Evolutionary conservation across 1,140 invertebrate genomes (phyloP).

Genomic region (Magallana angulata): DNA sequence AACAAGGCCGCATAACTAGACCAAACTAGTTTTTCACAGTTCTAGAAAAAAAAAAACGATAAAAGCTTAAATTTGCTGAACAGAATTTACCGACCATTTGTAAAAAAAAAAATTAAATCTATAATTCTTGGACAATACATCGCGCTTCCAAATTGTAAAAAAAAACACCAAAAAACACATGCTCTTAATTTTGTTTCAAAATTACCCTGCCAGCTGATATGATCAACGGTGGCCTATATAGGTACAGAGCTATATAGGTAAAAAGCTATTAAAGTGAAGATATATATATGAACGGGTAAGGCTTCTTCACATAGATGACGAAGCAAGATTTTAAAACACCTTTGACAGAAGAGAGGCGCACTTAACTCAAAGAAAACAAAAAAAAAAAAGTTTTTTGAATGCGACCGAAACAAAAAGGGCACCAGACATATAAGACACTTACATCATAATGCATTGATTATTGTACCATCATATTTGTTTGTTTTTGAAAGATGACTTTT

Average conservation of each 20-base stretch:
- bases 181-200: neutral
- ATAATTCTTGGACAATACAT: too few relatives aligned
- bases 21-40: too few relatives aligned
- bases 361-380: neutral
- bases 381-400: neutral
- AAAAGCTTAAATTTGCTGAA: too few relatives aligned
- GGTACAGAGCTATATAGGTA: neutral
- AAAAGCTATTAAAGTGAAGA: slow-evolving; percentile 4
- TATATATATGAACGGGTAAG: slow-evolving; percentile 7
- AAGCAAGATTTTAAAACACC: slow-evolving; percentile 14
- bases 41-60: too few relatives aligned
- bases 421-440: neutral
- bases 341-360: neutral
- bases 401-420: neutral
- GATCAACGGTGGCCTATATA: slow-evolving; percentile 1
- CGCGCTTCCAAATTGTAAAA: too few relatives aligned
- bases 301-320: neutral
- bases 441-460: too few relatives aligned
- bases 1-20: neutral
- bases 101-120: too few relatives aligned
- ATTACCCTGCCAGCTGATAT: neutral
- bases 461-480: too few relatives aligned
- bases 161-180: too few relatives aligned
- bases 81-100: too few relatives aligned
- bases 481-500: too few relatives aligned